Conservation (phyloP, 2,888 invertebrate genomes). For the Perizoma affinitatum region DNA sequence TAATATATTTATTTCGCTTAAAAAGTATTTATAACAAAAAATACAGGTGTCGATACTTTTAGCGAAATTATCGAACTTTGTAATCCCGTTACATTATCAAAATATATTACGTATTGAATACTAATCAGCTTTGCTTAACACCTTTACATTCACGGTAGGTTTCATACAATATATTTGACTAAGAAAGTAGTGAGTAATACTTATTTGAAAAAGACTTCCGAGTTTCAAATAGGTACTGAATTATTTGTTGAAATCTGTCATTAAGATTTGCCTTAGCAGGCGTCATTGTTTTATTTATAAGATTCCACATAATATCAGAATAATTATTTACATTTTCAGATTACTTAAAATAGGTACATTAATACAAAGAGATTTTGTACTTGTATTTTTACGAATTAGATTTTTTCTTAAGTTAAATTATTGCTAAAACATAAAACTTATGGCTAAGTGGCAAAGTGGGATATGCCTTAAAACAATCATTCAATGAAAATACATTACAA, state of each 20-base stretch:
- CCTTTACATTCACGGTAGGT: conserved; percentile 10
- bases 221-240: too few relatives aligned
- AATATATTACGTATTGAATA: conserved; percentile 16
- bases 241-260: too few relatives aligned
- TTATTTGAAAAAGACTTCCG: too few relatives aligned
- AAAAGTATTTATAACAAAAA: neutral
- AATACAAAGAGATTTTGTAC: conserved; percentile 51
- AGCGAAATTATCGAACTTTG: conserved; percentile 5
- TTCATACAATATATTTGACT: neutral
- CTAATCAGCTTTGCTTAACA: conserved; percentile 12
- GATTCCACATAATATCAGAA: neutral
- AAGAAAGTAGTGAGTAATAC: neutral
- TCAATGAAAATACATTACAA: conserved; percentile 46
- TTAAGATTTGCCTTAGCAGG: too few relatives aligned
- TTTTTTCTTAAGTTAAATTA: conserved; percentile 39
- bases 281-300: neutral
- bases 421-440: conserved; percentile 31
- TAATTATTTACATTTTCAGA: conserved; percentile 44
- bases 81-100: conserved; percentile 21
- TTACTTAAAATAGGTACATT: conserved; percentile 37
- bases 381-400: conserved; percentile 49
- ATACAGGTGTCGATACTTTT: conserved; percentile 17
- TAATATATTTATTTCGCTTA: neutral
- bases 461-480: conserved; percentile 64
- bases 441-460: conserved; percentile 73